These are phyloP conservation scores for Xiphias gladius DNA, from an alignment of 2,113 vertebrate species.

Conservation along the genomic window DNA sequence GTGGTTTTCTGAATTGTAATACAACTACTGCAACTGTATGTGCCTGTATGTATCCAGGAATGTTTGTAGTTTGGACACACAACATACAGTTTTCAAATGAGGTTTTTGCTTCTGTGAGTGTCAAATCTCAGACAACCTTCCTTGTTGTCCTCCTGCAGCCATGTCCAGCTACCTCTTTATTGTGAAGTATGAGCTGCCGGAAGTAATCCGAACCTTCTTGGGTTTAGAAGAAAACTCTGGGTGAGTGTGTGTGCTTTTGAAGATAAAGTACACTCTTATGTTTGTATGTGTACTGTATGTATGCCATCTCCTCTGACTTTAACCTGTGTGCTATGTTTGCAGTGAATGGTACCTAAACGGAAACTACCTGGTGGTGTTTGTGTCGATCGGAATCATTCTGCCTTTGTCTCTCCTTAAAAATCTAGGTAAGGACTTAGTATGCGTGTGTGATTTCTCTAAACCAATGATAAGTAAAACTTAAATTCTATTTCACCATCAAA, in stretches of 20 bases:
- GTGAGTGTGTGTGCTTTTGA: constrained; percentile 77
- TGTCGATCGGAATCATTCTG: constrained; percentile 93
- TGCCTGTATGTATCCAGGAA: no score
- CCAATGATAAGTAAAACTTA: no score
- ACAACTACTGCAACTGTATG: no score
- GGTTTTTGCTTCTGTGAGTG: no score
- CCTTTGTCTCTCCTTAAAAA: constrained; percentile 96
- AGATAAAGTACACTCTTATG: not conserved
- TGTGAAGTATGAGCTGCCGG: constrained; percentile 98
- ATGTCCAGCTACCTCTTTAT: constrained; percentile 99
- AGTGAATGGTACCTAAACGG: constrained; percentile 98
- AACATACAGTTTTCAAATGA: no score
- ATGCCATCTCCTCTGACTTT: not conserved
- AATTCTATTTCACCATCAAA: no score
- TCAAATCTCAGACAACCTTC: not conserved
- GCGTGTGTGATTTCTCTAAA: not conserved
- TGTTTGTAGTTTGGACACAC: no score
- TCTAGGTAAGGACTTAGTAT: constrained; percentile 87
- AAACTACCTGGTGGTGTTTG: constrained; percentile 95
- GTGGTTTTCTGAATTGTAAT: no score
- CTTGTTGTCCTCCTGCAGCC: constrained; percentile 80
- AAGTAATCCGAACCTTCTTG: constrained; percentile 94
- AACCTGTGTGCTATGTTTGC: constrained; percentile 45
- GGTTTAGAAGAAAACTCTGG: constrained; percentile 90
- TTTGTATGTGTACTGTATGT: not conserved